Conservation (phyloP, 2,888 invertebrate genomes). For the Alviniconcha strummeri region DNA sequence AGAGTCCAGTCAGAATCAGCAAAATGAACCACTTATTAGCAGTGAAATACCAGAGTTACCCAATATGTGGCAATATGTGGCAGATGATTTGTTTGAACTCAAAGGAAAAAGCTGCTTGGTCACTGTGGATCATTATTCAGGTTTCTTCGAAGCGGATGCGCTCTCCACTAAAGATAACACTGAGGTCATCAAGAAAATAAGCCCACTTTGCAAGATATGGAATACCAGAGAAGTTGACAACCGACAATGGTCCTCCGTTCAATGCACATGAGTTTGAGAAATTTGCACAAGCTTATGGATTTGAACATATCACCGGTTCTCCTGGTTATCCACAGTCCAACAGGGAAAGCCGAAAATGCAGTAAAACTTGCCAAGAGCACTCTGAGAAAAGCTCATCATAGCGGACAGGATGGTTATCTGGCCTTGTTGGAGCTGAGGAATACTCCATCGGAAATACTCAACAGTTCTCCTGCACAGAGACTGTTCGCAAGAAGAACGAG, state of each 20-base stretch:
- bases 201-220: conserved; percentile 5
- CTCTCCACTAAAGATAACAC: background rate
- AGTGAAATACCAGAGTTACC: conserved; percentile 4
- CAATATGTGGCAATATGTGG: background rate
- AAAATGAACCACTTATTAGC: conserved; percentile 1
- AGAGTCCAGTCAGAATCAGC: background rate
- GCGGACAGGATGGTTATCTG: background rate
- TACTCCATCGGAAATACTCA: conserved; percentile 17
- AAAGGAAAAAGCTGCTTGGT: background rate
- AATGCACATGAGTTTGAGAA: background rate
- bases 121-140: conserved; percentile 3
- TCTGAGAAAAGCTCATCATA: background rate
- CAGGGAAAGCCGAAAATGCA: conserved; percentile 11
- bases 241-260: background rate
- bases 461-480: conserved; percentile 16
- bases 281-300: background rate
- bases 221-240: conserved; percentile 5
- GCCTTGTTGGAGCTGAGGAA: conserved; percentile 2
- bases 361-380: conserved; percentile 7
- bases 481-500: conserved; percentile 18
- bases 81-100: conserved; percentile 10
- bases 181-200: conserved; percentile 5
- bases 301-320: conserved; percentile 6
- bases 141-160: conserved; percentile 1
- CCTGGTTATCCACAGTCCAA: background rate